Base-by-base conservation (phyloP, 2,113 vertebrate species). In the Oryctolagus cuniculus region DNA sequence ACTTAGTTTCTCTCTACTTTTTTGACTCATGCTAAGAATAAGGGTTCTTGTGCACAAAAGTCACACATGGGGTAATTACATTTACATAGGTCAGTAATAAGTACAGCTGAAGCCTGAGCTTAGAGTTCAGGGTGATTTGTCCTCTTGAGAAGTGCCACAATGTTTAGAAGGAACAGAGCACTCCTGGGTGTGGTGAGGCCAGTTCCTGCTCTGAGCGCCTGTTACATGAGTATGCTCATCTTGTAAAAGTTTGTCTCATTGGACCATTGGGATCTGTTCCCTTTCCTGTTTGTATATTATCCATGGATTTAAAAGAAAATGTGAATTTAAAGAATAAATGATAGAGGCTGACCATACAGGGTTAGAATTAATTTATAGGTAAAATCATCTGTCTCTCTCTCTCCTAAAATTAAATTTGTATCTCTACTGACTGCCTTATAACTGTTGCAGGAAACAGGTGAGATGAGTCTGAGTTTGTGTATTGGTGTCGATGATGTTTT, bases 101-200 rank as follows among this genome's bases (percentile, higher is more conserved):
- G 7, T 49, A 85, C 13, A 75, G 12, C 27, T 82, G 1, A 3
- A 11, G 9, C 3, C 3, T 1, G 2, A 5, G 15, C 5, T 8
- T 74, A 11, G 8, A 51, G 72, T 36, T 67, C 34, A 44, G 69
- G 2, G 58, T 25, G 17, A 12, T 9, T 27, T 3, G 25, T n/a
- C 34, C 29, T 10, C 3, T 81, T 75, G n/a, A 49, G 38, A 8
- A 4, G 16, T 9, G 7, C 25, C 15, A 34, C 4, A 38, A 53
- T 15, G 29, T 38, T 12, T 8, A 12, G 13, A 29, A 8, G 55
- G 55, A 58, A 16, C 19, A 58, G 55, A 19, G 11, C 10, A 58
- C 31, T 36, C 0, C 10, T 29, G 13, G 9, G 1, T 58, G 55
- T 15, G 19, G 17, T 58, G 55, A 17, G 19, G 55, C 55, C 15